Evolutionary conservation across 2,888 invertebrate genomes (phyloP).

Genomic region (Temnothorax unifasciatus): DNA sequence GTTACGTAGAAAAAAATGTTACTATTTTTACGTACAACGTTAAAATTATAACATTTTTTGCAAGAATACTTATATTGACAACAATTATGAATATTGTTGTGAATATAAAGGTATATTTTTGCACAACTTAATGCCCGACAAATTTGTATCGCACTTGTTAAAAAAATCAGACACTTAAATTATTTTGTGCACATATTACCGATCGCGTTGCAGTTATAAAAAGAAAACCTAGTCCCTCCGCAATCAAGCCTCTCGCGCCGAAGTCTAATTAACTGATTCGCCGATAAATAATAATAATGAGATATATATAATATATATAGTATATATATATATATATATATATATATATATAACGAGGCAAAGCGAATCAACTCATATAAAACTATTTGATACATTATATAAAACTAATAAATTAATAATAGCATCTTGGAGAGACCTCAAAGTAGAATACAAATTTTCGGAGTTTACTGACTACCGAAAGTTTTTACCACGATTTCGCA

Average conservation of each 20-base stretch:
- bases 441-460: slow-evolving; percentile 11
- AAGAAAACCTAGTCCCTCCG: slow-evolving; percentile 13
- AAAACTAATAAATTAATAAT: slow-evolving; percentile 42
- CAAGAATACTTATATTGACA: background rate
- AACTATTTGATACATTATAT: slow-evolving; percentile 13
- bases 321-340: slow-evolving; percentile 9
- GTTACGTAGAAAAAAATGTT: slow-evolving; percentile 1
- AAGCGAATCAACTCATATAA: slow-evolving; percentile 26
- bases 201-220: slow-evolving; percentile 9
- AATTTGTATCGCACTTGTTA: background rate
- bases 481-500: background rate
- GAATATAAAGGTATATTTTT: slow-evolving; percentile 3
- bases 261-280: slow-evolving; percentile 21
- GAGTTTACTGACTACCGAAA: slow-evolving; percentile 19
- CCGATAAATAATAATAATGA: slow-evolving; percentile 35
- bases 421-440: background rate
- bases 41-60: slow-evolving; percentile 14
- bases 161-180: background rate
- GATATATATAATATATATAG: slow-evolving; percentile 9
- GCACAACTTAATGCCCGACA: slow-evolving; percentile 1
- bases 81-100: background rate
- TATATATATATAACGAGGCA: slow-evolving; percentile 9
- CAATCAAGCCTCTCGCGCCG: slow-evolving; percentile 28
- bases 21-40: background rate
- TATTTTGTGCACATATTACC: slow-evolving; percentile 1